Conservation (phyloP, 1,140 invertebrate species). For the Aethina tumida region DNA sequence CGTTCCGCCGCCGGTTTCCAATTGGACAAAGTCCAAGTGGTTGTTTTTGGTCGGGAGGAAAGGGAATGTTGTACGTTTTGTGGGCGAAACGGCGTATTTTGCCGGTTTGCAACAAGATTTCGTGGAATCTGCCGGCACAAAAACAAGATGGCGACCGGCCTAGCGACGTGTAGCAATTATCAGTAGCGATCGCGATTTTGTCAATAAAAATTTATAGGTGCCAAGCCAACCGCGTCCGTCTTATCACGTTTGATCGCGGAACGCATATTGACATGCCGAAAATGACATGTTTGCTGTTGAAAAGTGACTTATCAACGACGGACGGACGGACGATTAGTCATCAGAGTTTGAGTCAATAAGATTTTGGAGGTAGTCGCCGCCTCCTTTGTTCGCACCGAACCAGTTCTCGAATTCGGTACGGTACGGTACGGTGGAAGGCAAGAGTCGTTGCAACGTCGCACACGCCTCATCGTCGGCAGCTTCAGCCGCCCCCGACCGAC, state of each 20-base stretch:
- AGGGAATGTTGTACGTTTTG: too few relatives aligned
- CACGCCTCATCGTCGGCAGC: too few relatives aligned
- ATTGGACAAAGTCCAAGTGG: neutral
- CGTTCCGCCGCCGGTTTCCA: neutral
- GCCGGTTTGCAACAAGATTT: slow-evolving; percentile 5
- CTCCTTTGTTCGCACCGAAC: too few relatives aligned
- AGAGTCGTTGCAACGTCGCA: too few relatives aligned
- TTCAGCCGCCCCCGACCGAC: too few relatives aligned
- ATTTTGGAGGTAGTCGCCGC: too few relatives aligned
- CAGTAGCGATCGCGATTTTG: slow-evolving; percentile 14
- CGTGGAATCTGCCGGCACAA: slow-evolving; percentile 19
- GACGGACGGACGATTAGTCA: too few relatives aligned
- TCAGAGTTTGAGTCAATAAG: too few relatives aligned
- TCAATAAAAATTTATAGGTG: slow-evolving; percentile 8
- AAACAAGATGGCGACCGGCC: slow-evolving; percentile 25
- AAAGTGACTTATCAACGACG: slow-evolving; percentile 1
- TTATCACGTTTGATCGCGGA: neutral
- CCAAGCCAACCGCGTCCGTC: neutral
- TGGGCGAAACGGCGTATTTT: neutral
- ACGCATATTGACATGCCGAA: neutral
- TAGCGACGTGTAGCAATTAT: slow-evolving; percentile 23
- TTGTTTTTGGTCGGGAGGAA: too few relatives aligned
- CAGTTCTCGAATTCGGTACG: too few relatives aligned
- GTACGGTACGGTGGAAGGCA: too few relatives aligned
- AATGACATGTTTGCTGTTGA: neutral